Conservation (phyloP, 2,797 vertebrate genomes). For the Propithecus deckenii region DNA sequence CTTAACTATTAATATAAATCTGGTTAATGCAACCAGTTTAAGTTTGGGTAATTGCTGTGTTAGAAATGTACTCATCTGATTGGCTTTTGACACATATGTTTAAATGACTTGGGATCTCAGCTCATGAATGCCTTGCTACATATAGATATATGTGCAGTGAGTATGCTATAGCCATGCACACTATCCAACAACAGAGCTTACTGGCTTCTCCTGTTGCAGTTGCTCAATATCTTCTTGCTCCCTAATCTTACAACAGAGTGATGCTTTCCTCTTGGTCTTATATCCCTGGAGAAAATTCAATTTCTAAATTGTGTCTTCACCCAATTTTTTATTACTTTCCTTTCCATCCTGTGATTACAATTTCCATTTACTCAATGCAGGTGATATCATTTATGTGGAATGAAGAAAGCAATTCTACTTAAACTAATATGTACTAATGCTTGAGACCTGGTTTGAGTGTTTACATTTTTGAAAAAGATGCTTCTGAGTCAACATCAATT, state of each 20-base stretch:
- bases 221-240: not conserved
- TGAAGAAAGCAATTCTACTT: constrained; percentile 61
- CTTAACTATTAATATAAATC: not conserved
- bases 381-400: constrained; percentile 39
- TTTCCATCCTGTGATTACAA: constrained; percentile 47
- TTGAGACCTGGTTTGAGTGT: not conserved
- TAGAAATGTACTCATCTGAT: not conserved
- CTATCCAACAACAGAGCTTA: not conserved
- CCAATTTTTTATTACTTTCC: constrained; percentile 25
- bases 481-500: constrained; percentile 45
- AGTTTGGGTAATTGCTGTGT: not conserved
- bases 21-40: not conserved
- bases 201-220: not conserved
- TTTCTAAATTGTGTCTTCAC: constrained; percentile 28
- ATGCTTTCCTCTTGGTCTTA: not conserved
- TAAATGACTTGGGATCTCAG: not conserved
- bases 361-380: constrained; percentile 30
- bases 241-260: not conserved
- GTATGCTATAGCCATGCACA: not conserved
- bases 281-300: constrained; percentile 13
- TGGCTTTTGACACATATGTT: not conserved
- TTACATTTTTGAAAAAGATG: constrained; percentile 31
- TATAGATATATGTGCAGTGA: not conserved
- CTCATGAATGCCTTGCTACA: not conserved
- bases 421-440: constrained; percentile 50